A percentile compares a stretch with the other conserved stretches of the same genome.
phyloP scores from a whole-genome alignment of 2,113 vertebrate species.

The Myotis brandtii region DNA sequence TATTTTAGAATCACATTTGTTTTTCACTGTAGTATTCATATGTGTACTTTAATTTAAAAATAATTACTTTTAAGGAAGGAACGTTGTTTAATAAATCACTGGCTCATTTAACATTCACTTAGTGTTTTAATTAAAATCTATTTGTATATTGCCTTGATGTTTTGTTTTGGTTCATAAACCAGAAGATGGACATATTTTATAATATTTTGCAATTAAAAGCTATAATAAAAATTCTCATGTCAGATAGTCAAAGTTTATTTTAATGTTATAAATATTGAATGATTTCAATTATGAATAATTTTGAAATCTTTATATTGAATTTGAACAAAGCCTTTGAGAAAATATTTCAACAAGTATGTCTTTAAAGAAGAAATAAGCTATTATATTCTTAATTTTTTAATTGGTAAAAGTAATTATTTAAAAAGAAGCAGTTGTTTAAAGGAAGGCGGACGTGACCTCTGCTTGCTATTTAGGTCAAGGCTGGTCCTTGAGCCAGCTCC shows the following conservation, averaged over 20 bases:
- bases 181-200: not conserved
- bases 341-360: not conserved
- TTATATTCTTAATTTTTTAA: not conserved
- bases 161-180: not conserved
- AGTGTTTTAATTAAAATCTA: not conserved
- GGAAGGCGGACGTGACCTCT: rapidly evolving
- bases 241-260: not conserved
- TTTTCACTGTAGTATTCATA: not conserved
- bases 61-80: slow-evolving; percentile 11
- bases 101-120: not conserved
- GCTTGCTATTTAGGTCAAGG: not conserved
- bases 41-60: not conserved
- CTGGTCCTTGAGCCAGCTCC: not conserved
- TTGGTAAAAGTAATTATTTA: not conserved
- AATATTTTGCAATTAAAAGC: not conserved
- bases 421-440: not conserved
- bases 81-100: not conserved
- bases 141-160: not conserved
- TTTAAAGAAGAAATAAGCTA: not conserved
- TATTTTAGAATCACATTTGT: not conserved
- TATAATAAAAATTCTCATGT: not conserved
- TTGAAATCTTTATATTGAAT: slow-evolving; percentile 18
- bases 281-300: not conserved
- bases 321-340: not conserved
- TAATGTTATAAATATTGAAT: slow-evolving; percentile 12